Evolutionary conservation across 1,140 invertebrate species (phyloP).

Genomic region (Kradibia gibbosae): DNA sequence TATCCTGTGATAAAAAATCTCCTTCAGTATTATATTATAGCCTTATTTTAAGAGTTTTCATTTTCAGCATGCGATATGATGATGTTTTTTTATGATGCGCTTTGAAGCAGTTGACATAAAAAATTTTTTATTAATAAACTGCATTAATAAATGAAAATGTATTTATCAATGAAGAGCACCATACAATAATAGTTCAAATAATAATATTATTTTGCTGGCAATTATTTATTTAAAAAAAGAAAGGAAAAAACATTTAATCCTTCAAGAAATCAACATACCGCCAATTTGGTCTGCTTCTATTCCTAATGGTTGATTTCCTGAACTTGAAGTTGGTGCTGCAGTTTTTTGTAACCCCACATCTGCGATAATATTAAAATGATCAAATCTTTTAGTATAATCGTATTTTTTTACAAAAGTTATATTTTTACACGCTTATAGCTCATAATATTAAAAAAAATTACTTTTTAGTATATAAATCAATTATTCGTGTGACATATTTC

Average conservation of each 20-base stretch:
- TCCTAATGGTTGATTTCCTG: constrained; percentile 59
- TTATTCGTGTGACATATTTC: too few relatives aligned
- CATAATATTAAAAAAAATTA: too few relatives aligned
- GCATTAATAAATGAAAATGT: neutral
- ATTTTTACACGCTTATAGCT: too few relatives aligned
- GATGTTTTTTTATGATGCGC: neutral
- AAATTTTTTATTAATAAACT: neutral
- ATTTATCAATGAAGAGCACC: neutral
- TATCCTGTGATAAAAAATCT: too few relatives aligned
- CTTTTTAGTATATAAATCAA: too few relatives aligned
- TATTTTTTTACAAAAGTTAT: neutral
- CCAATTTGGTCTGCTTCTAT: constrained; percentile 66
- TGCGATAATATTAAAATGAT: constrained; percentile 41
- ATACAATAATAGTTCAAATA: constrained; percentile 6
- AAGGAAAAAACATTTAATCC: too few relatives aligned
- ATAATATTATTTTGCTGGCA: constrained; percentile 2
- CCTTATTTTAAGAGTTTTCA: too few relatives aligned
- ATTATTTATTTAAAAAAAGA: neutral
- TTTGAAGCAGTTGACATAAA: neutral
- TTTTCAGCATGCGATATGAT: constrained; percentile 1
- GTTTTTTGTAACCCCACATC: constrained; percentile 63
- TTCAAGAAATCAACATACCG: constrained; percentile 58
- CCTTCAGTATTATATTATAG: too few relatives aligned
- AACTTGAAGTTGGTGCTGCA: constrained; percentile 63
- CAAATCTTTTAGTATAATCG: neutral